Base-by-base conservation (phyloP, 2,888 invertebrate genomes). In the Scelioninae gen. 2 region DNA sequence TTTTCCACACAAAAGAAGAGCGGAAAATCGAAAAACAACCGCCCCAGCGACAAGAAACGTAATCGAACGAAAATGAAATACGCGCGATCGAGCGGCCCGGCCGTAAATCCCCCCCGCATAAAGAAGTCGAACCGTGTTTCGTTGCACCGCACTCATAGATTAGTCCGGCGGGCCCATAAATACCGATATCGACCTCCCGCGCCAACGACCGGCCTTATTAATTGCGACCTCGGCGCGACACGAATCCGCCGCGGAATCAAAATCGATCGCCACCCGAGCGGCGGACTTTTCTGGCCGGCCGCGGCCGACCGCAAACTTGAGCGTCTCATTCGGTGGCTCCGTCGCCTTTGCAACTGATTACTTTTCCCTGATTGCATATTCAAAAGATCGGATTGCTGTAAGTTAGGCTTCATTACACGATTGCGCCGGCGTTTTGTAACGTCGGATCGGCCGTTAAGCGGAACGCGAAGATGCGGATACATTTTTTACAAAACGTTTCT, bases 401-500 rank as follows among this genome's bases (percentile, higher is more conserved):
- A 68, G 67, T 74, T 76, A 68, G 68, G 67, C 68, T 73, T 69
- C 67, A 76, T 76, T 73, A 72, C 74, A 70, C 35, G 69, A 74
- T 68, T 74, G 72, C 74, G 72, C 70, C 72, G 69, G 63, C 73
- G 46, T 73, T 76, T 76, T 73, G 60, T 73, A 71, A 67, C 68
- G 76, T 60, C 45, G 72, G 68, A 72, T 72, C 72, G 69, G 37
- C 65, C 69, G 72, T 71, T 75, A 72, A 69, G 63, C 63, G 74
- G 78, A 80, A 80, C 73, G 76, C 79, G 80, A 84, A 82, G 81
- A 83, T 82, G 81, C 79, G 81, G 80, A 83, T 84, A 82, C 78
- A 81, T 80, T 83, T 83, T 82, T 83, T 81, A 80, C 79, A 81
- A 82, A 81, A 83, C 83, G 81, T 85, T 83, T 84, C 84, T 85